phyloP scores from a whole-genome alignment of 2,797 vertebrate genomes.

The Parauchenoglanis ngamensis region DNA sequence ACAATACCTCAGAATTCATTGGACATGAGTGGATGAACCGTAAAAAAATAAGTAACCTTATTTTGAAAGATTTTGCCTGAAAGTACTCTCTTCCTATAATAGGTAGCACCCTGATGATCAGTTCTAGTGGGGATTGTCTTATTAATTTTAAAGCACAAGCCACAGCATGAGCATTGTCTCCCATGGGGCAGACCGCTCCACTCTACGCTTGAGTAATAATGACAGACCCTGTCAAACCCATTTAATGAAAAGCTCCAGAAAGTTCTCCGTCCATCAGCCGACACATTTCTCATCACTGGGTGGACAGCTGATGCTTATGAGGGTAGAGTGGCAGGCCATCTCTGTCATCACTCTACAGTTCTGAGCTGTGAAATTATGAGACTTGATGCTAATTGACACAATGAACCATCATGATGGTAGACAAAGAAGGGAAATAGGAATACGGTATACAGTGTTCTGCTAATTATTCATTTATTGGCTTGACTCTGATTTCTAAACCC shows the following conservation, averaged over 20 bases:
- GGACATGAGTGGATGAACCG: neutral
- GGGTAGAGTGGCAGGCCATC: slow-evolving; percentile 33
- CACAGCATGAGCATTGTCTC: slow-evolving; percentile 26
- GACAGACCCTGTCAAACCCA: slow-evolving; percentile 55
- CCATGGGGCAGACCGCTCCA: slow-evolving; percentile 17
- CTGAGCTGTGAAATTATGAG: slow-evolving; percentile 10
- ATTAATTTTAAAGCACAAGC: slow-evolving; percentile 57
- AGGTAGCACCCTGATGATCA: slow-evolving; percentile 38
- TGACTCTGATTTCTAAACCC: neutral
- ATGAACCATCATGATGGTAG: neutral
- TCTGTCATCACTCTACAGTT: slow-evolving; percentile 5
- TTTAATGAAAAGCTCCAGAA: slow-evolving; percentile 55
- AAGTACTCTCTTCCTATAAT: slow-evolving; percentile 18
- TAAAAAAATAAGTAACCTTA: neutral
- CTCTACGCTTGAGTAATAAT: slow-evolving; percentile 56
- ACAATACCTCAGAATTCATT: neutral
- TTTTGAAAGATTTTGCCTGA: slow-evolving; percentile 14
- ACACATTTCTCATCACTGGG: slow-evolving; percentile 40
- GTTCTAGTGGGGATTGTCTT: slow-evolving; percentile 49
- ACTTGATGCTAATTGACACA: neutral
- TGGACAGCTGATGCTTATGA: slow-evolving; percentile 43
- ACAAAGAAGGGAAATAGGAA: neutral
- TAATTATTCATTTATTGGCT: neutral
- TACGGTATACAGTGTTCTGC: neutral
- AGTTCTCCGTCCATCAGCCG: slow-evolving; percentile 47